Evolutionary conservation across 2,888 invertebrate species (phyloP).

Genomic region (Nemoura dubitans): DNA sequence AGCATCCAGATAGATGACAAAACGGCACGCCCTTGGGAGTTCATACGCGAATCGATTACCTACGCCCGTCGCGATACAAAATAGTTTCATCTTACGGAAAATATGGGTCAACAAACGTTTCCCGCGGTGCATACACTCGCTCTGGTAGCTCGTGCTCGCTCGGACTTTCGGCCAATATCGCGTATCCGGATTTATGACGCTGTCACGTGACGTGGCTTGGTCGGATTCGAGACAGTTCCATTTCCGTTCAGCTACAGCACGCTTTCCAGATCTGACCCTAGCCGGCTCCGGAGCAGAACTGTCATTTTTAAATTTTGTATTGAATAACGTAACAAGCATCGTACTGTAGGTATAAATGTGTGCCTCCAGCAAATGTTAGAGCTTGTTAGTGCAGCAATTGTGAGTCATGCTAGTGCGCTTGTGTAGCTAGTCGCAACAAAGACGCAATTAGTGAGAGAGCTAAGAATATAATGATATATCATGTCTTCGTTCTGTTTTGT

Average conservation of each 20-base stretch:
- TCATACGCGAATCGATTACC: slow-evolving; percentile 29
- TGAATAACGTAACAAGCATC: neutral
- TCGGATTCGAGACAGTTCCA: neutral
- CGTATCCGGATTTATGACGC: neutral
- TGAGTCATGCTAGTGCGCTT: too few species aligned
- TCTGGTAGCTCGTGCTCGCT: too few species aligned
- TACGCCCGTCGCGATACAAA: neutral
- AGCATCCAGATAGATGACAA: slow-evolving; percentile 24
- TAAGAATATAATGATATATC: neutral
- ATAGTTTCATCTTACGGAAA: slow-evolving; percentile 13
- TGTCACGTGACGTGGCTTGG: neutral
- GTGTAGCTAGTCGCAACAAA: neutral
- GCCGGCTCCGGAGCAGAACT: neutral
- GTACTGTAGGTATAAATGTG: neutral
- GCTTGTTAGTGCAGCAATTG: too few species aligned
- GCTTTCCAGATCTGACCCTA: neutral
- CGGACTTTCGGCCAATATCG: too few species aligned
- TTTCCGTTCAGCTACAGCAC: neutral
- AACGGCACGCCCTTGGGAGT: slow-evolving; percentile 23
- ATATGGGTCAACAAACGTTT: neutral
- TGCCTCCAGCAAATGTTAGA: neutral
- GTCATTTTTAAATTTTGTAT: neutral
- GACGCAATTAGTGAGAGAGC: neutral
- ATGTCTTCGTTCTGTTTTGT: neutral
- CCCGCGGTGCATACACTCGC: too few species aligned